These are phyloP conservation scores for Rhopalosiphum nymphaeae DNA, from an alignment of 2,888 invertebrate species.

Conservation along the genomic window DNA sequence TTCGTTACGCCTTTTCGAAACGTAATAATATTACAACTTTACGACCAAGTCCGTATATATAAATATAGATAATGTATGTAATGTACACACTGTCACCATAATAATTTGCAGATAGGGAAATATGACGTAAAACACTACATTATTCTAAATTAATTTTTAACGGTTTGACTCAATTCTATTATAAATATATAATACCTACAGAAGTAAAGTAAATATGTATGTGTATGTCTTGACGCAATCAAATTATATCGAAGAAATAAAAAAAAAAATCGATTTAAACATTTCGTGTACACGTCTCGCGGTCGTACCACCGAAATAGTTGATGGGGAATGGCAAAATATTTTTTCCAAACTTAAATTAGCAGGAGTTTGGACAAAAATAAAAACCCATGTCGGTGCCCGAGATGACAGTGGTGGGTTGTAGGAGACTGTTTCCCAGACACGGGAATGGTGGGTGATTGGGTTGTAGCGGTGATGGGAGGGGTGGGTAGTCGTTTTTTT, in stretches of 20 bases:
- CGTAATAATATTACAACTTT: neutral
- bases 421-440: neutral
- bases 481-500: neutral
- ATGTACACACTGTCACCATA: neutral
- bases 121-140: neutral
- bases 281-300: neutral
- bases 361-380: neutral
- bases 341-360: neutral
- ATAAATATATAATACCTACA: neutral
- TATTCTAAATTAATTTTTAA: neutral
- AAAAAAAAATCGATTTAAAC: conserved; percentile 15
- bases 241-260: neutral
- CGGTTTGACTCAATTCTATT: neutral
- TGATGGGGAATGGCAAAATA: neutral
- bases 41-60: neutral
- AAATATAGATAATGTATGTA: neutral
- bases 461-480: neutral
- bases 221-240: neutral
- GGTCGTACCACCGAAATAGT: neutral
- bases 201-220: neutral
- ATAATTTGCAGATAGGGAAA: neutral
- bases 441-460: neutral
- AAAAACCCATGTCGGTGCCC: neutral
- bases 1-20: neutral
- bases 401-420: neutral